Conservation (phyloP, 2,113 vertebrate species). For the Pedetes capensis region DNA sequence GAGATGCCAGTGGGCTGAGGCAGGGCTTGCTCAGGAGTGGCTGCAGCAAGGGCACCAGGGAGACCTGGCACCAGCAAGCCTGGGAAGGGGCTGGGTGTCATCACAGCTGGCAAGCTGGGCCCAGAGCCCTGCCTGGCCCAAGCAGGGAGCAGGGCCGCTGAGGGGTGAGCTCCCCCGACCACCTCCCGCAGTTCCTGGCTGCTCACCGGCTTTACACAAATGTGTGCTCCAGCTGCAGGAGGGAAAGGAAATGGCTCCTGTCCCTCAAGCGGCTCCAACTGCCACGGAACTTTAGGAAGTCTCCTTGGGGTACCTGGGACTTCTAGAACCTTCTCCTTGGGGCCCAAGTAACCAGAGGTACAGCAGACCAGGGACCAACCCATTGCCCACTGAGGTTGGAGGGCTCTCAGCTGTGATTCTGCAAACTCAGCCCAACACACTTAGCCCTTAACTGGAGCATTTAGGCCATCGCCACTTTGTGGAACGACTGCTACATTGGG, state of each 20-base stretch:
- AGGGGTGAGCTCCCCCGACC: too few relatives aligned
- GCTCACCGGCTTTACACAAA: not conserved
- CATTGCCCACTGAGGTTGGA: accelerated
- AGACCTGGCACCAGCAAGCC: not conserved
- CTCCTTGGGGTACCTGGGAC: not conserved
- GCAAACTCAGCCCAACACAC: not conserved
- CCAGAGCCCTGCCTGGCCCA: accelerated
- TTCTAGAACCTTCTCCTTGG: constrained; percentile 41
- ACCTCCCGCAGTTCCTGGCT: accelerated
- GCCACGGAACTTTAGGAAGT: constrained; percentile 40
- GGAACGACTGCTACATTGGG: accelerated
- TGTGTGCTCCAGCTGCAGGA: accelerated
- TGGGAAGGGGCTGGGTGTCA: accelerated
- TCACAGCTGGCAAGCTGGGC: not conserved
- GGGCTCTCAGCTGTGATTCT: not conserved
- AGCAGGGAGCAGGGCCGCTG: accelerated
- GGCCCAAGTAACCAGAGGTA: not conserved
- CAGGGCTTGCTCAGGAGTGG: accelerated
- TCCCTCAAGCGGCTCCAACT: constrained; percentile 28
- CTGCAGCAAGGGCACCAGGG: too few relatives aligned
- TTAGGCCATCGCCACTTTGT: too few relatives aligned
- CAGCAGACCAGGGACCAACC: accelerated
- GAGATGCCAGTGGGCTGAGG: not conserved
- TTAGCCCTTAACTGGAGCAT: not conserved
- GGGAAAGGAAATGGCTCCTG: constrained; percentile 51